phyloP scores from a whole-genome alignment of 2,113 vertebrate species.

The Uria lomvia region DNA sequence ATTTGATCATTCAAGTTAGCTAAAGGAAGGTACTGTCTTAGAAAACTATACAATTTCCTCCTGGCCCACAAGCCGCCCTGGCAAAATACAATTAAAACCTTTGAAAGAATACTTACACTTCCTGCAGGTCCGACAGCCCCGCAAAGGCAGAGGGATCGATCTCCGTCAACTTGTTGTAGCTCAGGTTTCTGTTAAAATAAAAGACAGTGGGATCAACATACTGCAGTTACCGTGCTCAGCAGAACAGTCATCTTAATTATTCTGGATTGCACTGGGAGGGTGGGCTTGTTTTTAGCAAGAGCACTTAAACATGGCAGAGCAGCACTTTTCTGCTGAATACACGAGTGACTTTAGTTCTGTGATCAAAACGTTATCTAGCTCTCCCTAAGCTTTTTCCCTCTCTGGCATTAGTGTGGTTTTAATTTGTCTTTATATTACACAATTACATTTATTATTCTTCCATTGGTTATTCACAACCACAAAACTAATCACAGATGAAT shows the following conservation, averaged over 20 bases:
- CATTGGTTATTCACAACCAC: conserved; percentile 38
- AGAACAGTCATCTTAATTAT: conserved; percentile 25
- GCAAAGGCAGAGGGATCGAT: conserved; percentile 82
- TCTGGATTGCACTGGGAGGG: not conserved
- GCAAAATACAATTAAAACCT: not conserved
- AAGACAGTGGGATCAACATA: conserved; percentile 43
- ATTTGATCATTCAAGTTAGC: not conserved
- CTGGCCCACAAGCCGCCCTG: not conserved
- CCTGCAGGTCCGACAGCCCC: conserved; percentile 83
- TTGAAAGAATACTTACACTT: conserved; percentile 87
- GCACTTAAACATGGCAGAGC: not conserved
- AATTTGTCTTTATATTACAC: conserved; percentile 44
- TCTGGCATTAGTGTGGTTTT: not conserved
- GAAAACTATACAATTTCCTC: conserved; percentile 20
- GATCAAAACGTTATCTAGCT: not conserved
- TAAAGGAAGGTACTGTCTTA: not conserved
- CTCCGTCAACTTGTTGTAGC: conserved; percentile 87
- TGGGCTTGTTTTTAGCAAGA: not conserved
- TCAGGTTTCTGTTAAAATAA: conserved; percentile 86
- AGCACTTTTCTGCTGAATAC: not conserved
- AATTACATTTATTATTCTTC: conserved; percentile 46
- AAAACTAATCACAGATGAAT: conserved; percentile 45
- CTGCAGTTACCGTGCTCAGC: not conserved
- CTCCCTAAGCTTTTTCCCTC: not conserved
- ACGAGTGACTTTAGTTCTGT: not conserved